Evolutionary conservation across 2,113 vertebrate genomes (phyloP).

Genomic region (Dromaius novaehollandiae): DNA sequence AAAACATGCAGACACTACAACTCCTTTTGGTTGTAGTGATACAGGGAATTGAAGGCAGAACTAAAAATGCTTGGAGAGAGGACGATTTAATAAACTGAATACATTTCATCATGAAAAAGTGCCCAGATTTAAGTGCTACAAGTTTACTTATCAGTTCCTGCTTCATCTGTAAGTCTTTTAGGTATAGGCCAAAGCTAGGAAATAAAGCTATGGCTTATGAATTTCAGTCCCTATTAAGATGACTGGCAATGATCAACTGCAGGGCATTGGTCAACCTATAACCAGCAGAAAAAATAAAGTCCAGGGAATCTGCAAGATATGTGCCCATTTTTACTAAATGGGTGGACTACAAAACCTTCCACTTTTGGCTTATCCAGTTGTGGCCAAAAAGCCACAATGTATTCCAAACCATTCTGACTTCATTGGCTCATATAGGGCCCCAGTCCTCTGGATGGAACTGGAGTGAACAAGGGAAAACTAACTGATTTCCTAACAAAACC

Average conservation of each 20-base stretch:
- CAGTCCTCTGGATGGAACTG: not conserved
- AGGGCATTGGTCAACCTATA: not conserved
- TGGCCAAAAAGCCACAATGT: not conserved
- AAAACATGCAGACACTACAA: slow-evolving; percentile 61
- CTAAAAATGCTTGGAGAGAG: not conserved
- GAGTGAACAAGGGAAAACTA: slow-evolving; percentile 10
- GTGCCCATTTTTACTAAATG: not conserved
- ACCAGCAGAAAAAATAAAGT: not conserved
- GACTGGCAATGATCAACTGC: not conserved
- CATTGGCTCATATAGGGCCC: not conserved
- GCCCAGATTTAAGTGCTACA: not conserved
- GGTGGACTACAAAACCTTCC: not conserved
- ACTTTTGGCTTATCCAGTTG: not conserved
- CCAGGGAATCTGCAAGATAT: not conserved
- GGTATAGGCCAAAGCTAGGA: not conserved
- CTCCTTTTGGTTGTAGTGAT: slow-evolving; percentile 35
- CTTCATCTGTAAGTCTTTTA: slow-evolving; percentile 10
- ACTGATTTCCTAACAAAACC: slow-evolving; percentile 48
- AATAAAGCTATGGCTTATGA: not conserved
- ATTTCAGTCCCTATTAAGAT: not conserved
- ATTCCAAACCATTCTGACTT: not conserved
- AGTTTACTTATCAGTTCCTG: slow-evolving; percentile 22
- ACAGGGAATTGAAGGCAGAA: slow-evolving; percentile 10
- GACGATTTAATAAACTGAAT: slow-evolving; percentile 5
- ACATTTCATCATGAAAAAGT: not conserved